phyloP scores from a whole-genome alignment of 2,797 vertebrate genomes.

The Mus spretus region DNA sequence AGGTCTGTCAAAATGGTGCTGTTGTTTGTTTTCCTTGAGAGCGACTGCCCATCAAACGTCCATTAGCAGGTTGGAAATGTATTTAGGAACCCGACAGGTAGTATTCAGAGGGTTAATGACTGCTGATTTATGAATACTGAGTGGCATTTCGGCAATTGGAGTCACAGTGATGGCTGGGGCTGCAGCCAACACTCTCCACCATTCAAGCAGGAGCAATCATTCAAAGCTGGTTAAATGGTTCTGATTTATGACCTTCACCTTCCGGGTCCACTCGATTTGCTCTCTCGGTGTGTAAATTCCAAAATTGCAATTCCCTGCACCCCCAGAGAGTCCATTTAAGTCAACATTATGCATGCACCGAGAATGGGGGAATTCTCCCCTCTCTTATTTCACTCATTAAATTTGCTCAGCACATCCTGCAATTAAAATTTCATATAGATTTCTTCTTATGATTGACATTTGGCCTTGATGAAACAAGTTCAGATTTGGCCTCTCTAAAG shows the following conservation, averaged over 20 bases:
- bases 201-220: slow-evolving; percentile 89
- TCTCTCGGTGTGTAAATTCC: slow-evolving; percentile 90
- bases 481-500: slow-evolving; percentile 89
- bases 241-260: slow-evolving; percentile 93
- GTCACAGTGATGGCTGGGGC: slow-evolving; percentile 87
- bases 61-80: slow-evolving; percentile 90
- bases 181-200: slow-evolving; percentile 82
- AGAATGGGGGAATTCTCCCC: slow-evolving; percentile 89
- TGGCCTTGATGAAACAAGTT: slow-evolving; percentile 90
- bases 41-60: slow-evolving; percentile 87
- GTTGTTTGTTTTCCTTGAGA: slow-evolving; percentile 84
- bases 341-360: slow-evolving; percentile 92
- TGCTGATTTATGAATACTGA: slow-evolving; percentile 92
- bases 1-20: slow-evolving; percentile 67
- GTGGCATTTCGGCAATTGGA: slow-evolving; percentile 89
- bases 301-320: slow-evolving; percentile 88
- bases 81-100: slow-evolving; percentile 90
- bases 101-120: slow-evolving; percentile 90
- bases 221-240: slow-evolving; percentile 91
- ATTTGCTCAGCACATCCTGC: slow-evolving; percentile 91
- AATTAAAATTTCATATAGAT: slow-evolving; percentile 92
- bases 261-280: slow-evolving; percentile 89
- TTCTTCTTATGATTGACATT: slow-evolving; percentile 91
- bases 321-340: slow-evolving; percentile 91
- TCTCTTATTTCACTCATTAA: slow-evolving; percentile 92